Conservation (phyloP, 2,888 invertebrate genomes). For the Carabus problematicus region DNA sequence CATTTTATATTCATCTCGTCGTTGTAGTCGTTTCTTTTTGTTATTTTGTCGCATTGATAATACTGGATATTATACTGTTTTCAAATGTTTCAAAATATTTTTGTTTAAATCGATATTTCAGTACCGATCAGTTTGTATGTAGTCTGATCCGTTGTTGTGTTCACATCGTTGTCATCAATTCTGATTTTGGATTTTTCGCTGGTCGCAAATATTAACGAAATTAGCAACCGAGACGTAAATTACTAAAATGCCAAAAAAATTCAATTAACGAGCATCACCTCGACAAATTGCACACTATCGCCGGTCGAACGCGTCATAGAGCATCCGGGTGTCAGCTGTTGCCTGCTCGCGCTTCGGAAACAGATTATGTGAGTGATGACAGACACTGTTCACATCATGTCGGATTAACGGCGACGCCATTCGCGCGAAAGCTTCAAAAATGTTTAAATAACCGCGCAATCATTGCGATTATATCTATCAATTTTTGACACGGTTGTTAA, state of each 20-base stretch:
- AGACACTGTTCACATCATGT: conserved; percentile 23
- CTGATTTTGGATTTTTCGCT: conserved; percentile 24
- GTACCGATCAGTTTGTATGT: neutral
- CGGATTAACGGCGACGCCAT: conserved; percentile 22
- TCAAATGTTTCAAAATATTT: neutral
- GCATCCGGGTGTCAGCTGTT: neutral
- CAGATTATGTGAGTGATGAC: conserved; percentile 23
- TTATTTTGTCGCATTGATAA: neutral
- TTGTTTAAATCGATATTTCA: neutral
- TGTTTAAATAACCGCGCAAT: conserved; percentile 1
- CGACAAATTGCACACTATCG: conserved; percentile 33
- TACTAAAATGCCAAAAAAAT: conserved; percentile 35
- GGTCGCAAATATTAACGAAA: conserved; percentile 32
- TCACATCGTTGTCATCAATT: conserved; percentile 26
- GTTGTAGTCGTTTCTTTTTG: neutral
- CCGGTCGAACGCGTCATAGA: neutral
- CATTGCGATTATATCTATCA: neutral
- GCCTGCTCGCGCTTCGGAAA: conserved; percentile 7
- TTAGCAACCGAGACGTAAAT: conserved; percentile 26
- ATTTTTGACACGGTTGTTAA: no score
- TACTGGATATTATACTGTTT: neutral
- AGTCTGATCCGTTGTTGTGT: neutral
- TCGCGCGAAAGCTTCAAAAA: neutral
- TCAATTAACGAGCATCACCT: conserved; percentile 31
- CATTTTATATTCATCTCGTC: conserved; percentile 15